Evolutionary conservation across 2,113 vertebrate genomes (phyloP).

Genomic region (Piprites chloris): DNA sequence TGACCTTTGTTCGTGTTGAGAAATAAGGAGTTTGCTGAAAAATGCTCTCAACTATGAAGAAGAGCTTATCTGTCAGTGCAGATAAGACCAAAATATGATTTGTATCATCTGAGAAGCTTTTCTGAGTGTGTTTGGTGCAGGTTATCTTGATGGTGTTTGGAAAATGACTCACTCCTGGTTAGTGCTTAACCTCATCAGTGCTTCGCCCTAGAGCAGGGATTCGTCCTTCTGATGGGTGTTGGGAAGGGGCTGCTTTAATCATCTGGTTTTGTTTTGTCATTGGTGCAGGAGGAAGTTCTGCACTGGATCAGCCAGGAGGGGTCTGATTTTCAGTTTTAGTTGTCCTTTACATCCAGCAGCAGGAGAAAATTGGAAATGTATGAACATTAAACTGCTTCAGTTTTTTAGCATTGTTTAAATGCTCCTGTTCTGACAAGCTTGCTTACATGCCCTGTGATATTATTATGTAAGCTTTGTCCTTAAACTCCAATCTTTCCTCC

Average conservation of each 20-base stretch:
- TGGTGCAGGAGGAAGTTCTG: neutral
- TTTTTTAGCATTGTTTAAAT: neutral
- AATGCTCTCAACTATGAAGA: neutral
- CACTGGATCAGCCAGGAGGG: neutral
- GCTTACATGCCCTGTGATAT: neutral
- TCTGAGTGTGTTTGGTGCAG: neutral
- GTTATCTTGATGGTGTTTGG: neutral
- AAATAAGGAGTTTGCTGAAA: neutral
- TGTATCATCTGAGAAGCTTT: neutral
- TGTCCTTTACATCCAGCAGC: neutral
- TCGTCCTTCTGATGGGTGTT: neutral
- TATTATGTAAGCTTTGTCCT: neutral
- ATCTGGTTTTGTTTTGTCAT: neutral
- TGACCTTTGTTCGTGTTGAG: neutral
- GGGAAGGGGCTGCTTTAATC: neutral
- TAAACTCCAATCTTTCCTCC: neutral
- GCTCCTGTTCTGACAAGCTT: neutral
- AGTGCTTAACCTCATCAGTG: neutral
- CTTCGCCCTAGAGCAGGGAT: neutral
- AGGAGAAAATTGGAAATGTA: neutral
- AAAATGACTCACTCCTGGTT: neutral
- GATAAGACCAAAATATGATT: slow-evolving; percentile 2
- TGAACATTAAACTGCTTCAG: neutral
- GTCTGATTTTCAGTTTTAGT: neutral
- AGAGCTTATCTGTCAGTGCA: neutral